A percentile compares a stretch with the other conserved stretches of the same genome.
Evolutionary conservation across 1,140 invertebrate species (phyloP).

Genomic region (Trichonephila clavipes): DNA sequence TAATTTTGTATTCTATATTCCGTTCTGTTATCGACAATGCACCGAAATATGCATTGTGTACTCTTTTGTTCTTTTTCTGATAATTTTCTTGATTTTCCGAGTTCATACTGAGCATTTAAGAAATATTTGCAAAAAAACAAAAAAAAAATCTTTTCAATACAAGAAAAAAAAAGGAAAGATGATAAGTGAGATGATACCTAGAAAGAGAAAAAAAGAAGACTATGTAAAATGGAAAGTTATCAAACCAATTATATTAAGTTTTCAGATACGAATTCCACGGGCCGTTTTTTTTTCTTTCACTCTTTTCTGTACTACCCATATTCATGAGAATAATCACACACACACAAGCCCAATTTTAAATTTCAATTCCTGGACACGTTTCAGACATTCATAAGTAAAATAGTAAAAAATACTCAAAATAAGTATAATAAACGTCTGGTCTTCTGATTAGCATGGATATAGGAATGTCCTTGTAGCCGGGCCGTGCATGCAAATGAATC

Average conservation of each 20-base stretch:
- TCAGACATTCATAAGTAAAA: background rate
- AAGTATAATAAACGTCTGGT: slow-evolving; percentile 13
- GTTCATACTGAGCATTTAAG: too few relatives aligned
- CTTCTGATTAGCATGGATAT: slow-evolving; percentile 1
- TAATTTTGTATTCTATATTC: too few relatives aligned
- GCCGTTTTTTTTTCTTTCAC: background rate
- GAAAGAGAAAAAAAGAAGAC: too few relatives aligned
- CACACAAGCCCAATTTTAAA: background rate
- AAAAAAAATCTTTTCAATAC: too few relatives aligned
- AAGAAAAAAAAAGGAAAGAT: too few relatives aligned
- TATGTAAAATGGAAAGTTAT: background rate
- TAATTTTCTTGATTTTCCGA: too few relatives aligned
- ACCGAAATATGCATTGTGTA: too few relatives aligned
- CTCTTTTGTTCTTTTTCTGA: too few relatives aligned
- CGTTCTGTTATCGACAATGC: too few relatives aligned
- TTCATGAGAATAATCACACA: background rate
- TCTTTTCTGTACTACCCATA: background rate
- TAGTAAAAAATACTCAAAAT: background rate
- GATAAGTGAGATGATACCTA: too few relatives aligned
- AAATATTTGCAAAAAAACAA: too few relatives aligned
- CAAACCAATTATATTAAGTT: background rate
- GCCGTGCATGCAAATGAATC: slow-evolving; percentile 27
- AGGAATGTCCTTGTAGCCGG: slow-evolving; percentile 4
- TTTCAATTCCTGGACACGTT: background rate
- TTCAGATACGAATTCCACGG: background rate